These are phyloP conservation scores for Sphenopsis melanotis DNA, from an alignment of 2,797 vertebrate species.

Conservation along the genomic window DNA sequence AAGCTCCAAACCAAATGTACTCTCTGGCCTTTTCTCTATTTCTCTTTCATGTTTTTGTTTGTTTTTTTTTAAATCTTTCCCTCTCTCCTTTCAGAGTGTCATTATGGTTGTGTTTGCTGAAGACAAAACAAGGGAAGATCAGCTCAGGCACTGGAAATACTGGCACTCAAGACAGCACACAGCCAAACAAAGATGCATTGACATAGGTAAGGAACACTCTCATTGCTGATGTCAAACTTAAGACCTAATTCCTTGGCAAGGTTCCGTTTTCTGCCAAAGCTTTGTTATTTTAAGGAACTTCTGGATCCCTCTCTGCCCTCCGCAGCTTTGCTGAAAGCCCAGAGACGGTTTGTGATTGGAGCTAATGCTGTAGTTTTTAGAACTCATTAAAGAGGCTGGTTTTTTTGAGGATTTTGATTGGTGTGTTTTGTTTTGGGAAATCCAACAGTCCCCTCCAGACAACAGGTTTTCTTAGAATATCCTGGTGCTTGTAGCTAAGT, in stretches of 20 bases:
- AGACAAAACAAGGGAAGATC: conserved; percentile 96
- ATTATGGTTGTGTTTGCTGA: conserved; percentile 99
- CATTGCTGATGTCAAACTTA: not conserved
- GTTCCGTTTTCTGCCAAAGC: conserved; percentile 21
- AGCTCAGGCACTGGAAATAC: conserved; percentile 98
- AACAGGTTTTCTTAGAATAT: not conserved
- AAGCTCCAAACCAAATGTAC: not conserved
- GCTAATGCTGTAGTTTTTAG: not conserved
- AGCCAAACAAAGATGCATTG: conserved; percentile 96
- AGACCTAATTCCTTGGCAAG: conserved; percentile 50
- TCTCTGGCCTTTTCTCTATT: not conserved
- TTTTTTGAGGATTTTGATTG: not conserved
- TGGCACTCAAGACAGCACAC: conserved; percentile 99
- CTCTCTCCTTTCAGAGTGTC: conserved; percentile 82
- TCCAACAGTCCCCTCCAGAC: not conserved
- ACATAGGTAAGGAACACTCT: conserved; percentile 84
- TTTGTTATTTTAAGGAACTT: conserved; percentile 19
- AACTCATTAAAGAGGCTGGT: not conserved
- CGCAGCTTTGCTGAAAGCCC: not conserved
- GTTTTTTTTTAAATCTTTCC: not conserved
- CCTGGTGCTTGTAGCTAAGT: not conserved
- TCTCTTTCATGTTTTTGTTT: not conserved
- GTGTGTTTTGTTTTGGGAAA: not conserved
- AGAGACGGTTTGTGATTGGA: not conserved
- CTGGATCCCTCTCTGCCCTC: not conserved